Conservation (phyloP, 2,797 vertebrate genomes). For the Protosalanx chinensis region DNA sequence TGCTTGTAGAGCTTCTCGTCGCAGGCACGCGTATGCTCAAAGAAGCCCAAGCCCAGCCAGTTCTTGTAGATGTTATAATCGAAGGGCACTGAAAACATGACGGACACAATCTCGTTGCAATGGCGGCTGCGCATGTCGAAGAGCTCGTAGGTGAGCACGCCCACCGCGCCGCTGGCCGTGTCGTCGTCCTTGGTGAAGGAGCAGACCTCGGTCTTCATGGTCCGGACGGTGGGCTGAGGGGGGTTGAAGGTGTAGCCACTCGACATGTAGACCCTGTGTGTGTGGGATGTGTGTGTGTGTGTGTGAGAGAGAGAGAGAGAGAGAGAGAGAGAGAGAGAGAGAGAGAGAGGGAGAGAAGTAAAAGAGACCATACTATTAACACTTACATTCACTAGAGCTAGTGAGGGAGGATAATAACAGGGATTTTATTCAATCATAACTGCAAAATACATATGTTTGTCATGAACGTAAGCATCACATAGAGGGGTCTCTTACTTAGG, state of each 20-base stretch:
- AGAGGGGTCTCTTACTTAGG: not conserved
- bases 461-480: too few species aligned
- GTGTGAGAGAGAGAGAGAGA: slow-evolving; percentile 1
- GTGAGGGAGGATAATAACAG: not conserved
- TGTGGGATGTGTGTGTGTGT: not conserved
- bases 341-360: too few species aligned
- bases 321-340: not conserved
- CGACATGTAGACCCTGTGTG: slow-evolving; percentile 55
- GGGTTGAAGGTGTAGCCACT: slow-evolving; percentile 57
- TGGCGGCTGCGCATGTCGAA: slow-evolving; percentile 28
- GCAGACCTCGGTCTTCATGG: slow-evolving; percentile 52
- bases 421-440: too few species aligned
- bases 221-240: slow-evolving; percentile 59
- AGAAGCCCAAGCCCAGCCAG: slow-evolving; percentile 60
- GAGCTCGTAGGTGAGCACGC: slow-evolving; percentile 66
- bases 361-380: not conserved
- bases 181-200: slow-evolving; percentile 69
- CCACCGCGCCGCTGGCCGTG: slow-evolving; percentile 53
- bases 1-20: slow-evolving; percentile 47
- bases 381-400: not conserved
- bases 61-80: slow-evolving; percentile 68
- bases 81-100: slow-evolving; percentile 72
- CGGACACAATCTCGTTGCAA: slow-evolving; percentile 37
- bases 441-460: too few species aligned
- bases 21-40: not conserved